Conservation (phyloP, 2,888 invertebrate species). For the Sylvicola fuscatus region DNA sequence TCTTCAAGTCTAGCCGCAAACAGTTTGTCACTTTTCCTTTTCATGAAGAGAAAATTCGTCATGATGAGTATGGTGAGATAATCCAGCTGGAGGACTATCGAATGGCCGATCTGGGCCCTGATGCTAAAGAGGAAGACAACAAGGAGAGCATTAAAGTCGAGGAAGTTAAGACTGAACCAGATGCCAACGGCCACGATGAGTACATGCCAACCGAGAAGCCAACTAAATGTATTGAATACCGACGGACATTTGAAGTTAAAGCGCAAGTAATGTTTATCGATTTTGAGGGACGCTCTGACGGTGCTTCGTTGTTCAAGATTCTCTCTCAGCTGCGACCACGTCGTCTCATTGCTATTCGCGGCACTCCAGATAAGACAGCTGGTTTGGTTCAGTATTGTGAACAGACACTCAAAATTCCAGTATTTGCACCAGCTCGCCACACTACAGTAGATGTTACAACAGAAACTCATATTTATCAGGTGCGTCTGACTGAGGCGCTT, state of each 20-base stretch:
- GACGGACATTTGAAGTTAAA: slow-evolving; percentile 54
- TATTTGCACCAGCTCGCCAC: slow-evolving; percentile 65
- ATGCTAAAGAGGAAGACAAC: slow-evolving; percentile 14
- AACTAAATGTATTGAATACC: slow-evolving; percentile 66
- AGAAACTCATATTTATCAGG: slow-evolving; percentile 95
- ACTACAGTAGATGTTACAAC: slow-evolving; percentile 91
- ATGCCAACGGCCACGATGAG: slow-evolving; percentile 7
- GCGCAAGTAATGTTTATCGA: slow-evolving; percentile 88
- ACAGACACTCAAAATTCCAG: slow-evolving; percentile 43
- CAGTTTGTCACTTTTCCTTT: slow-evolving; percentile 95
- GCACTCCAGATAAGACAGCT: slow-evolving; percentile 44
- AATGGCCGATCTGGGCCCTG: slow-evolving; percentile 42
- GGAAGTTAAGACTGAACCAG: slow-evolving; percentile 11
- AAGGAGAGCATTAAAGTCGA: slow-evolving; percentile 16
- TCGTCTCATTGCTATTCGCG: slow-evolving; percentile 59
- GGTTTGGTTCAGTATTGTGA: slow-evolving; percentile 47
- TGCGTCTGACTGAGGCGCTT: slow-evolving; percentile 76
- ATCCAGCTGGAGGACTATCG: slow-evolving; percentile 84
- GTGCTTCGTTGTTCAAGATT: slow-evolving; percentile 64
- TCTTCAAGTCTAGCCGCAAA: slow-evolving; percentile 74
- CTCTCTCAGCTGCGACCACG: slow-evolving; percentile 62
- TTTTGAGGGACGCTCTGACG: slow-evolving; percentile 85
- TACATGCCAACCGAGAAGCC: slow-evolving; percentile 48
- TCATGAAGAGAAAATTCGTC: slow-evolving; percentile 74
- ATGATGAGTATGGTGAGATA: slow-evolving; percentile 93